phyloP scores from a whole-genome alignment of 2,888 invertebrate genomes.

The Cremastinae sp. region DNA sequence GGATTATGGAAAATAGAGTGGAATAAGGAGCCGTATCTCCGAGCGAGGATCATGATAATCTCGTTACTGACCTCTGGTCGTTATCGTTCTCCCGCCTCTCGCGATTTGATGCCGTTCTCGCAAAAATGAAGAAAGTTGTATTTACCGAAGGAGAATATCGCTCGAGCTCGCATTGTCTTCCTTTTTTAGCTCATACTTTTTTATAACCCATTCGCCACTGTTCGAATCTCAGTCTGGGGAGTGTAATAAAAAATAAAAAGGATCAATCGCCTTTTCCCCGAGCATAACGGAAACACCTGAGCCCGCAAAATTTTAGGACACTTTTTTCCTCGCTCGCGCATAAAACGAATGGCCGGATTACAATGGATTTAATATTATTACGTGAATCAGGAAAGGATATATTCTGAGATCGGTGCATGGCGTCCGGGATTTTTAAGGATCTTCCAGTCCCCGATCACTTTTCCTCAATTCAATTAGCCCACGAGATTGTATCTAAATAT shows the following conservation, averaged over 20 bases:
- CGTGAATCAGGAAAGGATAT: slow-evolving; percentile 31
- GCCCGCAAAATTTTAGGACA: not conserved
- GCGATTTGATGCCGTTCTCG: not conserved
- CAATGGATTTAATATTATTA: slow-evolving; percentile 48
- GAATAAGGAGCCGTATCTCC: slow-evolving; percentile 15
- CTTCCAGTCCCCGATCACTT: not conserved
- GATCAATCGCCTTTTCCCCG: slow-evolving; percentile 24
- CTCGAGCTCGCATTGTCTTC: not conserved
- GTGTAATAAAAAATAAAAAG: slow-evolving; percentile 18
- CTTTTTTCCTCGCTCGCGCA: slow-evolving; percentile 1
- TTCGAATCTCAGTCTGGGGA: slow-evolving; percentile 1
- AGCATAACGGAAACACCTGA: not conserved
- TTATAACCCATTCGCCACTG: slow-evolving; percentile 12
- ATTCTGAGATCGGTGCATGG: slow-evolving; percentile 9
- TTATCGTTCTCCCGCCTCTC: not conserved
- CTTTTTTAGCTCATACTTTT: slow-evolving; percentile 17
- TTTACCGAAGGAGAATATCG: not conserved
- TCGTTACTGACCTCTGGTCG: slow-evolving; percentile 2
- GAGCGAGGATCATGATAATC: slow-evolving; percentile 19
- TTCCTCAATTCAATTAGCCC: not conserved
- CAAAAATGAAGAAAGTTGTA: slow-evolving; percentile 14
- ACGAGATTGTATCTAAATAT: not conserved
- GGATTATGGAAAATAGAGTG: slow-evolving; percentile 16
- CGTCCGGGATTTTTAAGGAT: not conserved
- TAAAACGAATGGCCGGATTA: slow-evolving; percentile 36